Conservation (phyloP, 2,113 vertebrate species). For the Seriola dumerili region DNA sequence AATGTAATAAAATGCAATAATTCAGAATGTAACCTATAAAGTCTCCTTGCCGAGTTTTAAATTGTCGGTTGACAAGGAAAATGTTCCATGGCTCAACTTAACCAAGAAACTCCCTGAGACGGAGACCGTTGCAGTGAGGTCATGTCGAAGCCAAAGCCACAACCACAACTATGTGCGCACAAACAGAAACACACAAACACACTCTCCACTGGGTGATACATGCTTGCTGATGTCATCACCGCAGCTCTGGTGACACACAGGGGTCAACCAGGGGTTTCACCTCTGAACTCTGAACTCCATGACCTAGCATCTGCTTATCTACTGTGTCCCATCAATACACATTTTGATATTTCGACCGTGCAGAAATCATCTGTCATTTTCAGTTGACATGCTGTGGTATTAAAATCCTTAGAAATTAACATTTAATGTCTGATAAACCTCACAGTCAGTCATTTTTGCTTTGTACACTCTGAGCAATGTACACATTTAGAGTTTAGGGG, state of each 20-base stretch:
- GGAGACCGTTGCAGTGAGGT: conserved; percentile 70
- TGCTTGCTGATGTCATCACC: conserved; percentile 78
- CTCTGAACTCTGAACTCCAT: conserved; percentile 70
- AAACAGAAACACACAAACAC: conserved; percentile 72
- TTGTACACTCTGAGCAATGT: conserved; percentile 32
- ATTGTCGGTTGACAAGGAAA: conserved; percentile 74
- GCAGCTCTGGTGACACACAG: conserved; percentile 60
- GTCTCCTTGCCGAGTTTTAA: conserved; percentile 71
- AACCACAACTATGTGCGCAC: conserved; percentile 73
- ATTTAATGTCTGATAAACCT: neutral
- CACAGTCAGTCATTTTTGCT: conserved; percentile 8
- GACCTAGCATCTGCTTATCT: conserved; percentile 60
- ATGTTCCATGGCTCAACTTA: conserved; percentile 76
- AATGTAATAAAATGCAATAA: conserved; percentile 75
- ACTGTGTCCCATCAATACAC: conserved; percentile 16
- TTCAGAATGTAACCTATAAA: conserved; percentile 73
- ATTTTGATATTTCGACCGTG: neutral
- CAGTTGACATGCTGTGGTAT: neutral
- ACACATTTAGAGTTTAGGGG: conserved; percentile 45
- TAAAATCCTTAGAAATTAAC: neutral
- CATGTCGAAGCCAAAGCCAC: conserved; percentile 74
- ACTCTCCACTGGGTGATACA: conserved; percentile 69
- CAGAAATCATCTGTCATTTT: neutral
- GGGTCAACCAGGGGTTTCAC: conserved; percentile 71
- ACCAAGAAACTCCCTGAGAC: conserved; percentile 76